phyloP scores from a whole-genome alignment of 2,888 invertebrate species.

The Mesorhabditis belari region DNA sequence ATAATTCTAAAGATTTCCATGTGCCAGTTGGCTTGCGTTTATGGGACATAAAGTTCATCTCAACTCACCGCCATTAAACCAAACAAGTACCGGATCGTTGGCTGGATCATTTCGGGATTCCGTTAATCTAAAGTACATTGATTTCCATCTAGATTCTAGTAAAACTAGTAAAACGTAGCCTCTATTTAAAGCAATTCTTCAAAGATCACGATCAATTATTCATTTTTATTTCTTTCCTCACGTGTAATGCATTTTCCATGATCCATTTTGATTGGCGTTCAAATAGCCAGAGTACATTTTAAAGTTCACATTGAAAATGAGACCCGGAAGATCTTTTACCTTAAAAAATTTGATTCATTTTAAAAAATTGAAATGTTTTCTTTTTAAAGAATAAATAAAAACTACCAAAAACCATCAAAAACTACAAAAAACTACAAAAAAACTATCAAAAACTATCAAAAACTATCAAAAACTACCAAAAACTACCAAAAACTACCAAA shows the following conservation, averaged over 20 bases:
- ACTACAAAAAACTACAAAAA: too few species aligned
- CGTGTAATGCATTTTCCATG: constrained; percentile 56
- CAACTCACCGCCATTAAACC: constrained; percentile 56
- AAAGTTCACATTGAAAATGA: constrained; percentile 53
- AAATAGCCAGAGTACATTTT: constrained; percentile 57
- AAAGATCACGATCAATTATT: too few species aligned
- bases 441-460: too few species aligned
- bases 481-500: not conserved
- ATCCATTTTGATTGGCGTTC: constrained; percentile 51
- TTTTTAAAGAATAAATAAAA: not conserved
- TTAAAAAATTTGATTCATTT: constrained; percentile 35
- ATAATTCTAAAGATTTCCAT: constrained; percentile 16
- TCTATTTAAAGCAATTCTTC: too few species aligned
- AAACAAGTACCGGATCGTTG: constrained; percentile 55
- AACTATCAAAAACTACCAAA: too few species aligned
- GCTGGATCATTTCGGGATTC: constrained; percentile 54
- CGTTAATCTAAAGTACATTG: constrained; percentile 54
- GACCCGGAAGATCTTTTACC: constrained; percentile 54
- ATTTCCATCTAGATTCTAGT: constrained; percentile 6
- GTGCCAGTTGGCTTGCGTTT: constrained; percentile 54
- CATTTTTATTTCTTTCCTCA: constrained; percentile 32
- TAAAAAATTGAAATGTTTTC: not conserved
- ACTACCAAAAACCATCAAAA: too few species aligned
- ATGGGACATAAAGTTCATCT: constrained; percentile 49
- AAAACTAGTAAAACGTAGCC: too few species aligned